Percentiles rank a stretch among this genome's conserved stretches.
phyloP scores from a whole-genome alignment of 2,113 vertebrate species.

The Nymphicus hollandicus region DNA sequence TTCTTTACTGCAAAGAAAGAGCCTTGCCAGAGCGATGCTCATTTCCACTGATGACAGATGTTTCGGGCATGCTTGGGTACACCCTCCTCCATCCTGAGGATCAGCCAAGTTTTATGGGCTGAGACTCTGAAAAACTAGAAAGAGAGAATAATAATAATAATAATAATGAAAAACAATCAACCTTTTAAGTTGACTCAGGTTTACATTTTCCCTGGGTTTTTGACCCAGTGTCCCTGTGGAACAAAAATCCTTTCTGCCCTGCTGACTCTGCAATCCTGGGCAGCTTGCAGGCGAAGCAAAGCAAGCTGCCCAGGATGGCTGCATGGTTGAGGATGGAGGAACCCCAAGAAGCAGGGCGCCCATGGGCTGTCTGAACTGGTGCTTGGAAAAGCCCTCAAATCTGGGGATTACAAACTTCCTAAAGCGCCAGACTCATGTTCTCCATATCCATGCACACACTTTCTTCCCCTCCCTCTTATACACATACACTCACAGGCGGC shows the following conservation, averaged over 20 bases:
- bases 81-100: background rate
- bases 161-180: background rate
- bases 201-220: background rate
- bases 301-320: background rate
- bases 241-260: background rate
- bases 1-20: constrained; percentile 38
- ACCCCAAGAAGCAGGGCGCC: background rate
- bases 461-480: background rate
- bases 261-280: background rate
- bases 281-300: background rate
- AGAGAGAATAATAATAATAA: background rate
- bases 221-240: background rate
- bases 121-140: background rate
- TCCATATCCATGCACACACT: rapidly evolving
- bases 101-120: background rate
- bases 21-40: background rate
- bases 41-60: background rate
- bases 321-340: background rate
- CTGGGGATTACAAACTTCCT: background rate
- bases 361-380: background rate
- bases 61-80: constrained; percentile 14
- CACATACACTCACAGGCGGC: rapidly evolving
- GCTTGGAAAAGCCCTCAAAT: background rate
- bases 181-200: background rate
- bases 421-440: background rate